Evolutionary conservation across 2,113 vertebrate species (phyloP), one percentile per base, ranked within the genome.

Genomic region (Hassar affinis): DNA sequence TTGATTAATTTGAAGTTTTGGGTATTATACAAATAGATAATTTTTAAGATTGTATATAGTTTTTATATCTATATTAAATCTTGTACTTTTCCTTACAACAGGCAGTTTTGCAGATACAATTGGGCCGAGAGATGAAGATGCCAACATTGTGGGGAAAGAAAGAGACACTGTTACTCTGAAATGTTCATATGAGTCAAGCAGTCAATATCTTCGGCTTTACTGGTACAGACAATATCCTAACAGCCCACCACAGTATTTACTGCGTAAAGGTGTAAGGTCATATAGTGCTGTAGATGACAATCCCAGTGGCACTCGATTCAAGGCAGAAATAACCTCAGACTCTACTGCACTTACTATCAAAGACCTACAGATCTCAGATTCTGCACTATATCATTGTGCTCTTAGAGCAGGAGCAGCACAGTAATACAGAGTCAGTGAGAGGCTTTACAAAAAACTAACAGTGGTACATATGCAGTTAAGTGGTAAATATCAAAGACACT

Each of bases 321-420:
- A 33, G 1, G 12, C 62, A 66, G 12, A 33, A 66, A 66, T 27
- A 66, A 17, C 27, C 30, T 2, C 15, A 35, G 51, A 35, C 49
- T 62, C 42, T 68, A 68, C 64, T 35, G 30, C 15, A 49, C 81
- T 83, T 30, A 78, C 42, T 17, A 72, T 84, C 56, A 35, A 49
- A 2, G 2, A 12, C 45, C 52, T 66, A 4, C 11, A 14, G 9
- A 20, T 85, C 27, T 64, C 76, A 69, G 83, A 84, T 84, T 79
- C 83, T 42, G 83, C 77, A 51, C 66, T 84, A 17, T 84, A 84
- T 84, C 71, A 79, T 27, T 84, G 62, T n/a, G 64, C 76, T 84
- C 20, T 84, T 12, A 49, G 30, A 78, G 35, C n/a, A 47, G 18
- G 62, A 4, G 22, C n/a, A n/a, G 51, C 76, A 76, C 82, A 79